phyloP scores from a whole-genome alignment of 2,888 invertebrate species.

The Bombyx huttoni region DNA sequence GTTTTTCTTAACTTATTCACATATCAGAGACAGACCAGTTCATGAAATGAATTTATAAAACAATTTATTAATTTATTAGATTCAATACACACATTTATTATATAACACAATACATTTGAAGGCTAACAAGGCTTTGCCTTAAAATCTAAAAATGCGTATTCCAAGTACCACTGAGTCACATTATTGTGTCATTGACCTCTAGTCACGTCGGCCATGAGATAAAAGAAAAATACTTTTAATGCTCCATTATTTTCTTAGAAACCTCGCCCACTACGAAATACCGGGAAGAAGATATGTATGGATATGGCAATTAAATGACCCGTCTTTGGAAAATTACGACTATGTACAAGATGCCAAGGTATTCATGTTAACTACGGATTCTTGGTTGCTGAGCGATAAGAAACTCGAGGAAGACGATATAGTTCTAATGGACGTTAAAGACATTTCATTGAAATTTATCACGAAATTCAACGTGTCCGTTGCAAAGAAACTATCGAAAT shows the following conservation, averaged over 20 bases:
- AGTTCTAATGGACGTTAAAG: conserved; percentile 47
- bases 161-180: too few species aligned
- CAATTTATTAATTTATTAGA: too few species aligned
- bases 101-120: too few species aligned
- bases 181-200: too few species aligned
- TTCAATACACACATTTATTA: too few species aligned
- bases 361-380: conserved; percentile 41
- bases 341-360: conserved; percentile 39
- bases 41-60: too few species aligned
- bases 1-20: too few species aligned
- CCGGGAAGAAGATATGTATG: conserved; percentile 37
- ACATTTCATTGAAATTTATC: conserved; percentile 43
- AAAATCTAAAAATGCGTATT: too few species aligned
- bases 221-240: not conserved
- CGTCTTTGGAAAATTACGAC: conserved; percentile 48
- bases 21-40: too few species aligned
- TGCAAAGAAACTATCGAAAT: conserved; percentile 74
- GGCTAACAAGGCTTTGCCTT: too few species aligned
- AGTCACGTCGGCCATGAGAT: too few species aligned
- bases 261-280: conserved; percentile 33
- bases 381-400: conserved; percentile 33
- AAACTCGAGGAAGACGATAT: conserved; percentile 34
- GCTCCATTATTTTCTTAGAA: conserved; percentile 26
- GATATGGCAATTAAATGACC: conserved; percentile 61
- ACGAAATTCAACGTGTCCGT: conserved; percentile 77